Percentiles rank a stretch among this genome's conserved stretches.
Evolutionary conservation across 2,113 vertebrate genomes (phyloP).

Genomic region (Tupaia tana): DNA sequence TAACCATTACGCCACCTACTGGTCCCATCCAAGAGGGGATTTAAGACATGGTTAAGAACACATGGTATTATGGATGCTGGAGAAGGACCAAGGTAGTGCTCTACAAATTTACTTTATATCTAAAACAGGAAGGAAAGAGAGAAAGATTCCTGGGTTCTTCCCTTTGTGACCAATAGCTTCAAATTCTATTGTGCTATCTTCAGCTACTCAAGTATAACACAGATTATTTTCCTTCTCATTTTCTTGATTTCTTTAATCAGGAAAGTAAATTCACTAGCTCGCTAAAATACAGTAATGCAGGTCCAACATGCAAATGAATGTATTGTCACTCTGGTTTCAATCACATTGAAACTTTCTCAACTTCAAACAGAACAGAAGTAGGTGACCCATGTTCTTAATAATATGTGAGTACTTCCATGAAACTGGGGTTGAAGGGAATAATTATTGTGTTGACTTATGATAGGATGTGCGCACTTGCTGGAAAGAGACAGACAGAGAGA

Average conservation of each 20-base stretch:
- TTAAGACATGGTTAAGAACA: background rate
- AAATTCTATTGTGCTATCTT: background rate
- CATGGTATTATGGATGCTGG: background rate
- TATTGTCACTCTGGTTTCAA: background rate
- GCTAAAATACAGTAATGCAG: background rate
- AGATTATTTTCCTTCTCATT: background rate
- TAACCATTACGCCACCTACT: no score
- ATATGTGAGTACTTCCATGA: accelerated
- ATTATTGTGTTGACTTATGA: no score
- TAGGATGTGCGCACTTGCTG: no score
- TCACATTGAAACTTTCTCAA: background rate
- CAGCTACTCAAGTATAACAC: background rate
- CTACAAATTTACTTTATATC: background rate
- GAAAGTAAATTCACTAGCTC: background rate
- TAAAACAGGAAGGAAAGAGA: background rate
- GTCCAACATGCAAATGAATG: background rate
- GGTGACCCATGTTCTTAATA: background rate
- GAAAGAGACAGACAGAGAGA: no score
- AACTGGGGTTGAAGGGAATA: accelerated
- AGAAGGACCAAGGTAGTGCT: background rate
- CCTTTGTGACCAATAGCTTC: background rate
- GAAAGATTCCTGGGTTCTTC: background rate
- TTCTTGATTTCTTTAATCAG: background rate
- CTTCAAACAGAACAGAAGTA: background rate
- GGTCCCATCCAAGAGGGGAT: background rate